phyloP scores from a whole-genome alignment of 2,113 vertebrate species.

The Chelonoidis abingdonii region DNA sequence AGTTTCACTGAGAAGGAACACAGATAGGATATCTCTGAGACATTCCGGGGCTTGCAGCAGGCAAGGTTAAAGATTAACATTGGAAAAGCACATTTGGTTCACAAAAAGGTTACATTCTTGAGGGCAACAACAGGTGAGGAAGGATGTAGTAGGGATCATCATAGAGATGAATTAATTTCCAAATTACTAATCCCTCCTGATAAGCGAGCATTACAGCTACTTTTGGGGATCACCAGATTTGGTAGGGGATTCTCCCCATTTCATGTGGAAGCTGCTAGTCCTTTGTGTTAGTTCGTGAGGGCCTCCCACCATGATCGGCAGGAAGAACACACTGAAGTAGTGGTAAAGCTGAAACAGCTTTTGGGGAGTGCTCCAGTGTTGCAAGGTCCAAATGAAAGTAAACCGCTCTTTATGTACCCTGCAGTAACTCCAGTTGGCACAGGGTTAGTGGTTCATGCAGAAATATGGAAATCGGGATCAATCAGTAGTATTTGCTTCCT shows the following conservation, averaged over 20 bases:
- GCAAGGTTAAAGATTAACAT: background rate
- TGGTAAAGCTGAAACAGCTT: background rate
- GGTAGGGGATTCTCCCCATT: background rate
- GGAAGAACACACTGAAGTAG: background rate
- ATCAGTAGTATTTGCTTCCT: background rate
- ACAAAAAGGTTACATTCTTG: background rate
- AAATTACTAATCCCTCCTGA: background rate
- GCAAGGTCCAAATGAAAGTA: background rate
- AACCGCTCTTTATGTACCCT: background rate
- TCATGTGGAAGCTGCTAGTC: background rate
- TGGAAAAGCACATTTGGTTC: background rate
- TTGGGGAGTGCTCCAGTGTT: background rate
- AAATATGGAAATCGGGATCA: background rate
- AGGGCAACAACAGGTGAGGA: background rate
- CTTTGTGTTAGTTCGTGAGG: background rate
- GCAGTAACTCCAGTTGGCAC: background rate
- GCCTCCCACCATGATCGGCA: background rate
- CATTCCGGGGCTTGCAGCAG: background rate
- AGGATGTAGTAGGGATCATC: background rate
- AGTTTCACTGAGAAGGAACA: background rate
- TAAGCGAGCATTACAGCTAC: background rate
- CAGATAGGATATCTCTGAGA: background rate
- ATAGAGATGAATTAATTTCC: background rate
- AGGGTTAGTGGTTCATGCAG: background rate
- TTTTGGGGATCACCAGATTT: background rate